Base-by-base conservation (phyloP, 2,888 invertebrate genomes). In the Drosophila melanosoma region DNA sequence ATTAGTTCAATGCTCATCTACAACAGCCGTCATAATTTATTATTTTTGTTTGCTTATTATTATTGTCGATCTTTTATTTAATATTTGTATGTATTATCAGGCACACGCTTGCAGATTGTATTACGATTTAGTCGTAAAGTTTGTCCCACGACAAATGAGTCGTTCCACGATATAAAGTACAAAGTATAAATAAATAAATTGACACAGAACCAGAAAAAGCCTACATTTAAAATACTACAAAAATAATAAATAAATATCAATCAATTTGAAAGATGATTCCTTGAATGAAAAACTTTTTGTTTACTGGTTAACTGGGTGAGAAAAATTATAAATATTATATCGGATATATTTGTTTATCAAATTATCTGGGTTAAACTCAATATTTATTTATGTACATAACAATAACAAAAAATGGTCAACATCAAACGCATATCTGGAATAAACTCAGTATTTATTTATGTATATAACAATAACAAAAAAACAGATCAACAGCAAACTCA, bases 1-100 rank as follows among this genome's bases (percentile, higher is more conserved):
- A 87, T 87, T 82, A 80, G 89, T 87, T 87, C 87, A 89, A 89
- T 83, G 87, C 85, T 87, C 83, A 85, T 69, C 81, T 69, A 38
- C 38, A 63, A 40, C 63, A 69, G 49, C 56, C 79, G 84, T 68
- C 81, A 88, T 72, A 86, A 81, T 69, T 49, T 61, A 48, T 54
- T 71, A 23, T 59, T 40, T 40, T 49, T 40, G 76, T 75, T 40
- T 40, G 10, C 40, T 40, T 65, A 65, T 74, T 63, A 48, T 54
- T 69, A 52, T 62, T 35, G 48, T 40, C 38, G 62, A n/a, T 71
- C 38, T 53, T 53, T 65, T 74, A 20, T 54, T 29, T 29, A 29
- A 5, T 73, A 20, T 69, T 56, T 54, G 35, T 61, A 40, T 38
- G 59, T 32, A 33, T 42, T 36, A 29, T 23, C 12, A 23, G 45